Base-by-base conservation (phyloP, 2,797 vertebrate genomes). In the Myotis pilosus region DNA sequence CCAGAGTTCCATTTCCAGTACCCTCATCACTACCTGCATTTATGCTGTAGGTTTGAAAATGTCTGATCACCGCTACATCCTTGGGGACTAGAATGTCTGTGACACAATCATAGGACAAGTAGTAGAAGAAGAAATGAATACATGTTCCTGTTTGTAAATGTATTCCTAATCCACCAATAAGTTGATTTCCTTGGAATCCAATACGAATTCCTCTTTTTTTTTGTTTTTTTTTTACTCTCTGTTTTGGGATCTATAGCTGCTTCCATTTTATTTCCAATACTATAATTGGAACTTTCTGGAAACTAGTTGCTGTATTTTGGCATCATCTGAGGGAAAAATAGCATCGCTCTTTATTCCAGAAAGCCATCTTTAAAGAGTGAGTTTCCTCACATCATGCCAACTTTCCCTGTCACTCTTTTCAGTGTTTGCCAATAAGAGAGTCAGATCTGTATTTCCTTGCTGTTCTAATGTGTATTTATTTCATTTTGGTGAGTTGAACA, bases 241-340 rank as follows among this genome's bases (percentile, higher is more conserved):
- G 22, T 71, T 91, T 71, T 86, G 28, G 30, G n/a, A 13, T 47
- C 71, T 71, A 68, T 41, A 55, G 53, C 13, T 95, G 62, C 53
- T 87, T 74, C 23, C 28, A 44, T 51, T 90, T 90, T 78, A 38
- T 86, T 87, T 91, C 25, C 38, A 87, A 28, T 60, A 28, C 62
- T 64, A 47, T 38, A 81, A 23, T 76, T 57, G 55, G 4, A 83
- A 78, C 28, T 83, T 93, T 82, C 51, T 72, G 47, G 12, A 76
- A 64, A 76, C n/a, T 90, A 90, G 69, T 44, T 75, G 51, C 41
- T 86, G 6, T 68, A 87, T 87, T 90, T 82, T 95, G 30, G 76
- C 44, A 49, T 87, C 53, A 93, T 36, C n/a, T 76, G 28, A 68
- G 19, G 51, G 47, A 81, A 89, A 66, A 71, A 74, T 55, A 51